Evolutionary conservation across 64 coral and sea anemone genomes (phyloP).

Genomic region (Stichodactyla helianthus): DNA sequence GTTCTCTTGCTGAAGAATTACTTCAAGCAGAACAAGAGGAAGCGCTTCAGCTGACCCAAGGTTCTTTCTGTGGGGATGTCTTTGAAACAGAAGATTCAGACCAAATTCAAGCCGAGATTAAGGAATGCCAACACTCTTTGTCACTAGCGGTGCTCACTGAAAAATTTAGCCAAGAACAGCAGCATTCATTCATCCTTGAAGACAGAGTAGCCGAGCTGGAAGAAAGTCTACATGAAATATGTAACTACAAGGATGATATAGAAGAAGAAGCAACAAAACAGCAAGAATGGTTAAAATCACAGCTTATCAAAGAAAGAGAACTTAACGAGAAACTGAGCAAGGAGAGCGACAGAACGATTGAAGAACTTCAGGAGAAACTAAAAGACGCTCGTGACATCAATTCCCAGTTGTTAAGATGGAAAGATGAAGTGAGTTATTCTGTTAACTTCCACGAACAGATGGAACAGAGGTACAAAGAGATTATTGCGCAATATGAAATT

Average conservation of each 20-base stretch:
- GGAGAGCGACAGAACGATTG: neutral
- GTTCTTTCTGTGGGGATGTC: neutral
- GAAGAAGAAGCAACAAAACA: neutral
- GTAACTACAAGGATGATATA: neutral
- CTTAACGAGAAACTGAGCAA: neutral
- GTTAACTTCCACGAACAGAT: neutral
- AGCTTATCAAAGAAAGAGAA: neutral
- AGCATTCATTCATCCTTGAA: neutral
- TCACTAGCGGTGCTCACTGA: neutral
- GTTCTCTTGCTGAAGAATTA: neutral
- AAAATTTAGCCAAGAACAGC: neutral
- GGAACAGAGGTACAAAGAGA: neutral
- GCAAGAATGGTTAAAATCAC: neutral
- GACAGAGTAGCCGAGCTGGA: neutral
- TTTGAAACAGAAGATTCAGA: neutral
- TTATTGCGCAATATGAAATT: constrained; percentile 10
- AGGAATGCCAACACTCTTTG: neutral
- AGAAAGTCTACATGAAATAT: neutral
- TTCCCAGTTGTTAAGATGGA: neutral
- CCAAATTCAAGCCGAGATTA: neutral
- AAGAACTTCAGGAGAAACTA: neutral
- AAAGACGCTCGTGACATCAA: neutral
- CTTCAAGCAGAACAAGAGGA: neutral
- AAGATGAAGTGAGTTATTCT: neutral
- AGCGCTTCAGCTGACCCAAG: neutral